These are phyloP conservation scores for Copidosoma floridanum DNA, from an alignment of 1,140 invertebrate species.

Conservation along the genomic window DNA sequence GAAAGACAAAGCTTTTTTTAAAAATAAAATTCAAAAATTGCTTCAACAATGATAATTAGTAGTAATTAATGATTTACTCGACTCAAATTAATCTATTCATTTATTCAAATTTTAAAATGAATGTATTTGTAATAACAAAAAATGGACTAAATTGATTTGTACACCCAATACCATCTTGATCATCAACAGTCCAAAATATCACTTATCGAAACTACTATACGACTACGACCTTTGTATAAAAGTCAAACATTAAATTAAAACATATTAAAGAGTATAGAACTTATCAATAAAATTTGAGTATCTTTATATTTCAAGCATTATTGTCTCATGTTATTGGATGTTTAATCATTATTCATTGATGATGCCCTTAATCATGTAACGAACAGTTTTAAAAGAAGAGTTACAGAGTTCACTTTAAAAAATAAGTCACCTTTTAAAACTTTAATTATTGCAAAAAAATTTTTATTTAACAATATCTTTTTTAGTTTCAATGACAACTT, in stretches of 20 bases:
- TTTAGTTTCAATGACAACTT: constrained; percentile 9
- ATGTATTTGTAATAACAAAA: no score
- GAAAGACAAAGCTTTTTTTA: no score
- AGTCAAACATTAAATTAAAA: constrained; percentile 15
- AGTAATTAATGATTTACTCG: no score
- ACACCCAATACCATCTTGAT: no score
- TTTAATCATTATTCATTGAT: not conserved
- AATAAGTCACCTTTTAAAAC: not conserved
- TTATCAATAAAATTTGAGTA: not conserved
- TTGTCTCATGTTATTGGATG: not conserved
- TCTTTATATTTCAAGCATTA: not conserved
- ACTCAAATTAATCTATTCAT: no score
- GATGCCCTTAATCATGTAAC: not conserved
- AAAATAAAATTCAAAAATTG: no score
- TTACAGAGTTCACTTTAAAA: not conserved
- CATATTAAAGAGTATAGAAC: not conserved
- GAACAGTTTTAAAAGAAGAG: not conserved
- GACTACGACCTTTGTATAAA: constrained; percentile 15
- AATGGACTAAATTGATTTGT: no score
- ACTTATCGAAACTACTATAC: constrained; percentile 28
- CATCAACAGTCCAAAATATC: no score
- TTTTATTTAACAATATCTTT: constrained; percentile 8
- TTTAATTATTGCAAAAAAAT: constrained; percentile 2
- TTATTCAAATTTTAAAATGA: no score
- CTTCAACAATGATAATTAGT: no score